Evolutionary conservation across 2,888 invertebrate species (phyloP).

Genomic region (Pilophorus perplexus): DNA sequence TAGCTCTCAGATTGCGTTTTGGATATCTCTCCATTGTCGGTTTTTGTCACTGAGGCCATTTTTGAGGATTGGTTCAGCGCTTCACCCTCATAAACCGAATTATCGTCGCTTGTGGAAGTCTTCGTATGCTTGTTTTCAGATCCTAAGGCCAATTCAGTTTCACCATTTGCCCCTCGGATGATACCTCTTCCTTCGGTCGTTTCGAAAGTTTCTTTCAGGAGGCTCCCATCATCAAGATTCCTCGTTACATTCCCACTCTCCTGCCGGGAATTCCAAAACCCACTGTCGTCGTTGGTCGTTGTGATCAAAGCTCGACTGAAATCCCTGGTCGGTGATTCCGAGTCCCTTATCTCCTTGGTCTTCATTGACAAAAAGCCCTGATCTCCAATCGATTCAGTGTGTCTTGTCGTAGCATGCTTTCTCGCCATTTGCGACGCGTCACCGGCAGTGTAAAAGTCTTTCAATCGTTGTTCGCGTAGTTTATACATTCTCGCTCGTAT

Average conservation of each 20-base stretch:
- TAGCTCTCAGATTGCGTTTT: constrained; percentile 31
- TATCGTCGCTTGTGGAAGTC: constrained; percentile 42
- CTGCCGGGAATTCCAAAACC: constrained; percentile 47
- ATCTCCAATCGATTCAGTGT: constrained; percentile 70
- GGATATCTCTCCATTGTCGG: constrained; percentile 42
- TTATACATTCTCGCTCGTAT: constrained; percentile 83
- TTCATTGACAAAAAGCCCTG: constrained; percentile 76
- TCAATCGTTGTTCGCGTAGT: constrained; percentile 74
- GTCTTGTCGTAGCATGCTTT: constrained; percentile 51
- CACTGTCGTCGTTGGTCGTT: constrained; percentile 29
- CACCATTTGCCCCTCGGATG: constrained; percentile 41
- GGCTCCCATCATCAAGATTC: constrained; percentile 35
- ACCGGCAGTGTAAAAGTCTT: constrained; percentile 66
- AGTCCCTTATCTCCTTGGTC: constrained; percentile 75
- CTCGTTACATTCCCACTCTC: constrained; percentile 42
- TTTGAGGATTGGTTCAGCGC: constrained; percentile 40
- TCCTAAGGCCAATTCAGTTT: constrained; percentile 39
- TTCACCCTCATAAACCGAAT: constrained; percentile 42
- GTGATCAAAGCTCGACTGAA: constrained; percentile 48
- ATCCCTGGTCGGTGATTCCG: constrained; percentile 70
- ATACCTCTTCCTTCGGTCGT: constrained; percentile 37
- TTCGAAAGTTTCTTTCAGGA: constrained; percentile 17
- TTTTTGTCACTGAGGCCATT: constrained; percentile 44
- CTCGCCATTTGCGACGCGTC: constrained; percentile 51
- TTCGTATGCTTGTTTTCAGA: constrained; percentile 43